Percentiles rank a stretch among this genome's conserved stretches.
Evolutionary conservation across 2,797 vertebrate species (phyloP).

Genomic region (Delichon dasypus): DNA sequence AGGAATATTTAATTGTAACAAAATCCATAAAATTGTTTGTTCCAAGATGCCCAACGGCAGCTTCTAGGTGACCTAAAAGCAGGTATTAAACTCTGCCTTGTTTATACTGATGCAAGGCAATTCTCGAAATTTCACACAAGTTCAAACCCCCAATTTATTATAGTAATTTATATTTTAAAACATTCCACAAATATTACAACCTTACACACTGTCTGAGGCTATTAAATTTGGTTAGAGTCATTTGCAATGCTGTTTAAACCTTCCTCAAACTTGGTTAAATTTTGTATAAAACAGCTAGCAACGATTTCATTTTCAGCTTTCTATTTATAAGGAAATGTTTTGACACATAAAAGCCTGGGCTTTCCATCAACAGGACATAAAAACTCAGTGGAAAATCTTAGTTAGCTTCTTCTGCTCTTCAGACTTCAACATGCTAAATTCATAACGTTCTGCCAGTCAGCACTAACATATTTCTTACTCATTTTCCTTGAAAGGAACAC

Average conservation of each 20-base stretch:
- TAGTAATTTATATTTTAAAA: neutral
- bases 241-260: conserved; percentile 15
- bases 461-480: conserved; percentile 9
- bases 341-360: neutral
- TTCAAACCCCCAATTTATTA: neutral
- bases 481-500: neutral
- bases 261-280: conserved; percentile 31
- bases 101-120: neutral
- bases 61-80: neutral
- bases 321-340: conserved; percentile 10
- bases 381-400: neutral
- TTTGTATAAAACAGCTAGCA: conserved; percentile 7
- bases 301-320: conserved; percentile 14
- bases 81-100: neutral
- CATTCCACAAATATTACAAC: neutral
- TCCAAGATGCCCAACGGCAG: neutral
- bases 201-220: neutral
- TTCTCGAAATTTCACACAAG: neutral
- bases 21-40: neutral
- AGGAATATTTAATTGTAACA: neutral
- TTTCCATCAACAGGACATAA: neutral
- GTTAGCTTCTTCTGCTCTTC: neutral
- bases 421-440: neutral
- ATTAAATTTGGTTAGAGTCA: neutral
- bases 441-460: neutral